A percentile compares a stretch with the other conserved stretches of the same genome.
phyloP scores from a whole-genome alignment of 2,888 invertebrate genomes.

The Oxytorus armatus region DNA sequence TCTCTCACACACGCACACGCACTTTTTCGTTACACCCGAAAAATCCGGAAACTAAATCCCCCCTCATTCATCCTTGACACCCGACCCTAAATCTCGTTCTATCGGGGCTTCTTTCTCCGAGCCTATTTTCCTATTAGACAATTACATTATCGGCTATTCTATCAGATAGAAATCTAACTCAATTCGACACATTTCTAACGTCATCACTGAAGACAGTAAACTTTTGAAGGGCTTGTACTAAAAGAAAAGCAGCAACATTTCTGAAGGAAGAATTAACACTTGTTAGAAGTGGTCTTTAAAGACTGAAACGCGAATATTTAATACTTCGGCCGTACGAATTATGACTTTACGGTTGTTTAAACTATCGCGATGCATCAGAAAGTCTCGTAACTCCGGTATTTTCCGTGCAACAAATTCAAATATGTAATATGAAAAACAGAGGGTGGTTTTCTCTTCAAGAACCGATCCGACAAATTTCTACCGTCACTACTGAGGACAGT shows the following conservation, averaged over 20 bases:
- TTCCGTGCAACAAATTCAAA: too few species aligned
- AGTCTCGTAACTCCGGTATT: too few species aligned
- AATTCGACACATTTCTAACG: conserved; percentile 15
- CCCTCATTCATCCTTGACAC: conserved; percentile 60
- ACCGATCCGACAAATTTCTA: conserved; percentile 14
- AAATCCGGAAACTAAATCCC: conserved; percentile 56
- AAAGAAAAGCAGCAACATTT: too few species aligned
- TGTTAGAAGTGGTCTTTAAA: too few species aligned
- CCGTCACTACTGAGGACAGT: conserved; percentile 12
- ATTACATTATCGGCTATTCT: conserved; percentile 65
- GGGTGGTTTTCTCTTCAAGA: too few species aligned
- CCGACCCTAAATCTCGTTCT: conserved; percentile 46
- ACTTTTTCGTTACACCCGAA: conserved; percentile 64
- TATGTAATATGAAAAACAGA: too few species aligned
- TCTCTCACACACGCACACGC: conserved; percentile 11
- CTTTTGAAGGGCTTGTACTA: background rate
- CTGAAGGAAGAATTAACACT: too few species aligned
- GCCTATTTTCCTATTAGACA: conserved; percentile 79
- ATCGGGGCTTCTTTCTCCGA: conserved; percentile 63
- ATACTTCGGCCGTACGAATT: too few species aligned
- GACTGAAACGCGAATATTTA: too few species aligned
- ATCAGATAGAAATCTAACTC: conserved; percentile 26
- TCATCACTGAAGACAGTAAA: conserved; percentile 6
- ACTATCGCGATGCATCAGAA: too few species aligned
- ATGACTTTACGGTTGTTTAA: too few species aligned